Percentiles rank a stretch among this genome's conserved stretches.
Conservation (phyloP, 2,113 vertebrate species). For the Sebastes fasciatus region DNA sequence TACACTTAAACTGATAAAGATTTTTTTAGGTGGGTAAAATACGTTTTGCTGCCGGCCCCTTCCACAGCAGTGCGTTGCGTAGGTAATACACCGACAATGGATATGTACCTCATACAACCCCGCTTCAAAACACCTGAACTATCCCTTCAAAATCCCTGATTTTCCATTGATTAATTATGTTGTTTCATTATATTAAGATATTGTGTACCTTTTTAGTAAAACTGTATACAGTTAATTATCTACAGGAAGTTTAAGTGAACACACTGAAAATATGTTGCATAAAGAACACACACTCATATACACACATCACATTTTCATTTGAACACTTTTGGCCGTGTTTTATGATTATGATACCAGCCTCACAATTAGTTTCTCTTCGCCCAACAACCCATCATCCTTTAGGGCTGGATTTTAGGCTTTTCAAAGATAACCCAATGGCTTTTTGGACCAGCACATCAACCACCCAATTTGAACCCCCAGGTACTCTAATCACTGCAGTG, state of each 20-base stretch:
- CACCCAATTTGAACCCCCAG: conserved; percentile 91
- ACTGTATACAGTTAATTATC: not conserved
- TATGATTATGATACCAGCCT: conserved; percentile 59
- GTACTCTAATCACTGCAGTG: conserved; percentile 90
- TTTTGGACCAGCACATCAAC: conserved; percentile 96
- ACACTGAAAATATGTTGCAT: not conserved
- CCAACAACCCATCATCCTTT: conserved; percentile 88
- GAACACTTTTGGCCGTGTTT: conserved; percentile 48
- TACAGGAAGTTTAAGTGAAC: not conserved
- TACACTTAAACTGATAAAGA: too few relatives aligned
- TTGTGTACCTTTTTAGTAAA: not conserved
- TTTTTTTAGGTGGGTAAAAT: too few relatives aligned
- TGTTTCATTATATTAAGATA: not conserved
- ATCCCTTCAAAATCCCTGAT: too few relatives aligned
- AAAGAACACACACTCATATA: not conserved
- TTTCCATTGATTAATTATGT: not conserved
- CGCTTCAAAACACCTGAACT: too few relatives aligned
- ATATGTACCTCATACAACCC: too few relatives aligned
- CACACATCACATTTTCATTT: conserved; percentile 16
- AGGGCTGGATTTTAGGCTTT: conserved; percentile 99
- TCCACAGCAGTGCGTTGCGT: too few relatives aligned
- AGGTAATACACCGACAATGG: too few relatives aligned
- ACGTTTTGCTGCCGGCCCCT: too few relatives aligned
- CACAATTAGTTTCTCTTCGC: conserved; percentile 75
- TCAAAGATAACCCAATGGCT: conserved; percentile 99